A percentile compares a stretch with the other conserved stretches of the same genome.
These are phyloP conservation scores for Synanthedon formicaeformis DNA, from an alignment of 2,888 invertebrate species.

Conservation along the genomic window DNA sequence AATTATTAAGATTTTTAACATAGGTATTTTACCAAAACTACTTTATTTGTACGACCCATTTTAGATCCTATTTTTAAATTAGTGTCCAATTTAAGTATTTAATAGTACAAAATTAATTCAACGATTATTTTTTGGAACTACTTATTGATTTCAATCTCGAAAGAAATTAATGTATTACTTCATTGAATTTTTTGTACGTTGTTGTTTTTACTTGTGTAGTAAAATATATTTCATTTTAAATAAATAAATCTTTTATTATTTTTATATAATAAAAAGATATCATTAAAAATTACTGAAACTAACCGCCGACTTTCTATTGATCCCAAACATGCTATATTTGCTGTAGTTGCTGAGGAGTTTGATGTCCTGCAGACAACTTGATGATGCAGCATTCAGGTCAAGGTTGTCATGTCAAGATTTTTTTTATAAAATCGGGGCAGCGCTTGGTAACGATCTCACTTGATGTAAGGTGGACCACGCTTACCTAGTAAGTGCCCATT, in stretches of 20 bases:
- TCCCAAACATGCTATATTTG: conserved; percentile 7
- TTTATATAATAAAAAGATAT: not conserved
- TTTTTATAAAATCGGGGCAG: too few species aligned
- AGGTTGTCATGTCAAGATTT: too few species aligned
- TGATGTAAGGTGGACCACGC: too few species aligned
- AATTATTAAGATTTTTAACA: not conserved
- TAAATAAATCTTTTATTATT: conserved; percentile 20
- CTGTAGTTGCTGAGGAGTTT: not conserved
- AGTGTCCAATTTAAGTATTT: conserved; percentile 1
- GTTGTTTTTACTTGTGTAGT: conserved; percentile 49
- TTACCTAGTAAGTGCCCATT: too few species aligned
- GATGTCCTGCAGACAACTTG: too few species aligned
- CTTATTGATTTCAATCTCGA: not conserved
- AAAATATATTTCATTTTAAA: conserved; percentile 52
- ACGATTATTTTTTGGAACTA: not conserved
- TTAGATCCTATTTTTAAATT: not conserved
- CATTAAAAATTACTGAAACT: too few species aligned
- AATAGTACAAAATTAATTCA: not conserved
- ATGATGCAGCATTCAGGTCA: too few species aligned
- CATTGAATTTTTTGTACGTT: conserved; percentile 41
- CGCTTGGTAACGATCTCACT: too few species aligned
- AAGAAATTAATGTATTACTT: conserved; percentile 33
- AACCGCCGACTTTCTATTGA: too few species aligned
- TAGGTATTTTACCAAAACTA: not conserved
- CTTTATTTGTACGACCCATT: not conserved